A percentile compares a stretch with the other conserved stretches of the same genome.
phyloP scores from a whole-genome alignment of 2,113 vertebrate species.

The human region DNA sequence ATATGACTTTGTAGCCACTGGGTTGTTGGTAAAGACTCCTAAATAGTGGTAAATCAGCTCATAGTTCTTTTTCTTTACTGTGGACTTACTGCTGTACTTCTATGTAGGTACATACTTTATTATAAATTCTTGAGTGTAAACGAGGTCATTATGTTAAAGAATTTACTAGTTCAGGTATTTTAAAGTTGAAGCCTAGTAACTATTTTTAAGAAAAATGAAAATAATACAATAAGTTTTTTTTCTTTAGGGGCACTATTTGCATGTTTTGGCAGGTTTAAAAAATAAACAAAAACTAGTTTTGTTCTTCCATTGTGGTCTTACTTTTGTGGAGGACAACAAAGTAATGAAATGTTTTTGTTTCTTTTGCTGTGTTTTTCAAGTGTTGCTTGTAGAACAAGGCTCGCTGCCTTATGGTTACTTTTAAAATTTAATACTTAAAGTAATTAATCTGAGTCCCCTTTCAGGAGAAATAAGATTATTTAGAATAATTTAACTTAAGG shows the following conservation, averaged over 20 bases:
- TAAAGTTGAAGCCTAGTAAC: not conserved
- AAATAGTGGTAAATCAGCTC: not conserved
- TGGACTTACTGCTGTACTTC: not conserved
- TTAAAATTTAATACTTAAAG: conserved; percentile 24
- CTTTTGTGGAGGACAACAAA: not conserved
- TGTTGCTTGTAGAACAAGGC: not conserved
- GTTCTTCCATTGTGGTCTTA: not conserved
- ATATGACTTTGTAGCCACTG: not conserved
- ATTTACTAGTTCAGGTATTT: not conserved
- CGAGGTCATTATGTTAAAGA: not conserved
- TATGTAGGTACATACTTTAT: not conserved
- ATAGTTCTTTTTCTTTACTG: not conserved
- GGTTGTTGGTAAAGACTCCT: not conserved
- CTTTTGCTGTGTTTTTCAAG: conserved; percentile 14
- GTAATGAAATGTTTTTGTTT: not conserved
- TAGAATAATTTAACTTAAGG: conserved; percentile 18
- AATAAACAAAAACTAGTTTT: not conserved
- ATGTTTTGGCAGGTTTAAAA: not conserved
- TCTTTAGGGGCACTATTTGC: not conserved
- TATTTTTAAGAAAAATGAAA: not conserved
- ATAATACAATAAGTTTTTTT: not conserved
- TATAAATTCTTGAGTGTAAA: not conserved
- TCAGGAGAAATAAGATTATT: conserved; percentile 46
- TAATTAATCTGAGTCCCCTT: conserved; percentile 2
- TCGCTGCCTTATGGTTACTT: not conserved